These are phyloP conservation scores for Thereva nobilitata DNA, from an alignment of 2,888 invertebrate species.

Conservation along the genomic window DNA sequence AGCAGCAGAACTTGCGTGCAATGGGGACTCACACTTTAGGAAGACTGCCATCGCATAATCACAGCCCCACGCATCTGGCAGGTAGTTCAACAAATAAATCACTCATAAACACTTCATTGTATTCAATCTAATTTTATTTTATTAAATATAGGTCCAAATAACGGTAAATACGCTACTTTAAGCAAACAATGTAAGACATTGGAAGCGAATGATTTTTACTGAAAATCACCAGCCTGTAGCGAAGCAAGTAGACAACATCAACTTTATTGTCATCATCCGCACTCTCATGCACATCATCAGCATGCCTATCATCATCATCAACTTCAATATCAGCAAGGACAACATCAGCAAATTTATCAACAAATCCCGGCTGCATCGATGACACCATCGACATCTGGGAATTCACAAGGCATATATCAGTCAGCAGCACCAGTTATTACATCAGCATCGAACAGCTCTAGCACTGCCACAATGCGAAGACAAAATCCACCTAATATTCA, in stretches of 20 bases:
- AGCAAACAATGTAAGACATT: conserved; percentile 96
- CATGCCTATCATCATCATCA: conserved; percentile 56
- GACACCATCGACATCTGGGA: conserved; percentile 50
- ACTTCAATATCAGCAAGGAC: conserved; percentile 54
- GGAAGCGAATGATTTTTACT: conserved; percentile 93
- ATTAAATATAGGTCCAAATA: conserved; percentile 65
- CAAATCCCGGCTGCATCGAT: conserved; percentile 55
- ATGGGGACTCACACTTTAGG: conserved; percentile 70
- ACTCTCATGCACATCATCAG: conserved; percentile 61
- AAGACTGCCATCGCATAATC: conserved; percentile 66
- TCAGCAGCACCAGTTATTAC: conserved; percentile 51
- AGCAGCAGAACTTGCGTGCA: conserved; percentile 59
- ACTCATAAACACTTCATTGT: background rate
- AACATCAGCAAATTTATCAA: conserved; percentile 55
- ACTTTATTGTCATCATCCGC: conserved; percentile 60
- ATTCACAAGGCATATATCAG: conserved; percentile 56
- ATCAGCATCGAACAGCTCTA: conserved; percentile 47
- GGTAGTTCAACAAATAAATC: conserved; percentile 47
- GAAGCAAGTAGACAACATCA: conserved; percentile 55
- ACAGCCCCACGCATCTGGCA: conserved; percentile 63
- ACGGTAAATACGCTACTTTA: conserved; percentile 91
- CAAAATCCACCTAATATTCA: conserved; percentile 36
- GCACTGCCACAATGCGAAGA: conserved; percentile 49
- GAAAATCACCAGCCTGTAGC: conserved; percentile 71
- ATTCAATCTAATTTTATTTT: conserved; percentile 30